Base-by-base conservation (phyloP, 2,797 vertebrate genomes). In the Eremophila alpestris region DNA sequence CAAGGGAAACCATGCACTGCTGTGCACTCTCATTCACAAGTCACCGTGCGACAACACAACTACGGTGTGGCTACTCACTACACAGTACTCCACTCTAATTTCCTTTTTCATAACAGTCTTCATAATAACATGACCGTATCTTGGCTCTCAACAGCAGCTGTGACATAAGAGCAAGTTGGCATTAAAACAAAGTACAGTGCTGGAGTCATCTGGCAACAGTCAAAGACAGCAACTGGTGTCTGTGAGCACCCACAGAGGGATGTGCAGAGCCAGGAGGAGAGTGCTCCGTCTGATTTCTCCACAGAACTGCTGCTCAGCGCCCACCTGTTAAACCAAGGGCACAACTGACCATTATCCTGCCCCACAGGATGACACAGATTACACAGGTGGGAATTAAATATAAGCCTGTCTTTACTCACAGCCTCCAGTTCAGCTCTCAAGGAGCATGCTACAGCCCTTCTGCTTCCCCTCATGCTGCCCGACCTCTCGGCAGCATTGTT, bases 31-130 rank as follows among this genome's bases (percentile, higher is more conserved):
- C 54, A 49, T 23, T 73, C 62, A 24, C 56, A 63, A 48, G 8
- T 92, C 74, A 91, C 67, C 40, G 20, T 9, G 38, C 32, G 23
- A 95, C 64, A 79, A 34, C 46, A 80, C 86, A 89, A 21, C 87
- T 87, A 41, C 0, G 34, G 10, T 1, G 1, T 49, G 90, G 91
- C 94, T 93, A 95, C 94, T 95, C 94, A 79, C 86, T 96, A 83
- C 90, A 90, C 45, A 96, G 90, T 19, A 88, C 46, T 91, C 85
- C 88, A 59, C 36, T 91, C 89, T 94, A 73, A 92, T 74, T 79
- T 94, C 74, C 64, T 91, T 76, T 96, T 93, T 93, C 88, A 6
- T 76, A 93, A 96, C 34, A 91, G 86, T 89, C 95, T 96, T 96
- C 94, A 81, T 38, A 93, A 93, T 55, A 96, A 92, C 76, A 94